A percentile compares a stretch with the other conserved stretches of the same genome.
These are phyloP conservation scores for Raja brachyura DNA, from an alignment of 2,113 vertebrate genomes.

Conservation along the genomic window DNA sequence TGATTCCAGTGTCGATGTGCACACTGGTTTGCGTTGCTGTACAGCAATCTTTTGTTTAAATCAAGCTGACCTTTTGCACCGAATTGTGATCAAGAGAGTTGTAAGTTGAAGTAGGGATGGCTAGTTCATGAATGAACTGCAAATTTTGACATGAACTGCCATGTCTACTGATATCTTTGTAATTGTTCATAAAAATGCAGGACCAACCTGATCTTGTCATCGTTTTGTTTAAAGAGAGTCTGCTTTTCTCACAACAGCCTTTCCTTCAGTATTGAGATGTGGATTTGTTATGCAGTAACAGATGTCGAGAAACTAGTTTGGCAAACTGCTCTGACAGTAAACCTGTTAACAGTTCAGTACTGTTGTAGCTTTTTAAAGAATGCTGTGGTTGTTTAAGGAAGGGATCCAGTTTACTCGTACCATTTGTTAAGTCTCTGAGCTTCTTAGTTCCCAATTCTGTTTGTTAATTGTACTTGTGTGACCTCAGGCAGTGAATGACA, in stretches of 20 bases:
- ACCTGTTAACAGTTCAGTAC: conserved; percentile 35
- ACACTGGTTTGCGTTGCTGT: neutral
- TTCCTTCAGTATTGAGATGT: conserved; percentile 30
- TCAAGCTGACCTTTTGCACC: neutral
- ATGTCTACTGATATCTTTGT: conserved; percentile 19
- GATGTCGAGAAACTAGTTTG: conserved; percentile 33
- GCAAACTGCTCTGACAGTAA: conserved; percentile 32
- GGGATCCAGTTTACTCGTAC: neutral
- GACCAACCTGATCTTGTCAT: conserved; percentile 15
- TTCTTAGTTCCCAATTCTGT: neutral
- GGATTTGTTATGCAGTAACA: conserved; percentile 23
- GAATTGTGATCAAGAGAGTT: neutral
- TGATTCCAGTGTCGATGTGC: neutral
- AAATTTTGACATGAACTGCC: conserved; percentile 3
- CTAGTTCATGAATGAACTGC: neutral
- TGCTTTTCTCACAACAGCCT: conserved; percentile 30
- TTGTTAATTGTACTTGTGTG: neutral
- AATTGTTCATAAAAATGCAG: conserved; percentile 26
- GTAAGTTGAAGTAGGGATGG: neutral
- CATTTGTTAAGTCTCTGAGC: neutral
- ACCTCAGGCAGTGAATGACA: neutral
- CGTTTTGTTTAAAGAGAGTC: conserved; percentile 21
- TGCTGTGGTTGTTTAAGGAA: conserved; percentile 15
- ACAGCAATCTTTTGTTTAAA: neutral
- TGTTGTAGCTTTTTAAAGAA: conserved; percentile 29